phyloP scores from a whole-genome alignment of 37 sponge, comb jelly and placozoan species.

The Mnemiopsis leidyi region DNA sequence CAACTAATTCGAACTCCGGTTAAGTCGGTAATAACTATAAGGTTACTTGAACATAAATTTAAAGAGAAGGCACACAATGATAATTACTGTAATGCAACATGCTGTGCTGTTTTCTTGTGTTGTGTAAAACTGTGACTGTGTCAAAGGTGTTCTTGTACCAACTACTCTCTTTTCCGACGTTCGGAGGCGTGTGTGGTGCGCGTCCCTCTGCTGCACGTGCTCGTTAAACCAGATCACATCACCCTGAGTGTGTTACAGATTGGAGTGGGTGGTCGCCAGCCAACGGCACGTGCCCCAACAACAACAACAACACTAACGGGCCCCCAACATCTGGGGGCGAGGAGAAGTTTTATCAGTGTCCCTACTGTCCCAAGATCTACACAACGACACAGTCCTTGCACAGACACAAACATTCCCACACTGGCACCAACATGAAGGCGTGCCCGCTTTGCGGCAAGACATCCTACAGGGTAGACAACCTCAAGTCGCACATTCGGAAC shows the following conservation, averaged over 20 bases:
- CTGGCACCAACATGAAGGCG: conserved; percentile 65
- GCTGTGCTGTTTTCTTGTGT: neutral
- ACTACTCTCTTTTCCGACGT: neutral
- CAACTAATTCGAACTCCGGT: no score
- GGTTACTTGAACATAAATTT: no score
- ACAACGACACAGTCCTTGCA: conserved; percentile 56
- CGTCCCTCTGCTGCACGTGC: neutral
- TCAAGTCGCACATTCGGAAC: conserved; percentile 63
- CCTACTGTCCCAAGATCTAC: conserved; percentile 65
- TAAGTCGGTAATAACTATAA: no score
- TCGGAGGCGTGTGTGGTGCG: neutral
- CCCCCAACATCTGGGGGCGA: neutral
- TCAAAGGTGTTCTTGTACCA: no score
- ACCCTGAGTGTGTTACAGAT: conserved; percentile 33
- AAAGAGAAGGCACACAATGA: no score
- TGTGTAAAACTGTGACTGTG: neutral
- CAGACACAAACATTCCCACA: conserved; percentile 60
- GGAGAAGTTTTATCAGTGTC: conserved; percentile 62
- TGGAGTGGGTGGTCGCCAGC: conserved; percentile 14
- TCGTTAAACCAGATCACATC: neutral
- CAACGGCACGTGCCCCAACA: neutral
- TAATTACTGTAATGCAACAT: no score
- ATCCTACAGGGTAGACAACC: conserved; percentile 49
- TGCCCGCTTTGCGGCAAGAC: conserved; percentile 64
- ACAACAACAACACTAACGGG: neutral